Evolutionary conservation across 2,888 invertebrate genomes (phyloP).

Genomic region (Drosophila falleni): DNA sequence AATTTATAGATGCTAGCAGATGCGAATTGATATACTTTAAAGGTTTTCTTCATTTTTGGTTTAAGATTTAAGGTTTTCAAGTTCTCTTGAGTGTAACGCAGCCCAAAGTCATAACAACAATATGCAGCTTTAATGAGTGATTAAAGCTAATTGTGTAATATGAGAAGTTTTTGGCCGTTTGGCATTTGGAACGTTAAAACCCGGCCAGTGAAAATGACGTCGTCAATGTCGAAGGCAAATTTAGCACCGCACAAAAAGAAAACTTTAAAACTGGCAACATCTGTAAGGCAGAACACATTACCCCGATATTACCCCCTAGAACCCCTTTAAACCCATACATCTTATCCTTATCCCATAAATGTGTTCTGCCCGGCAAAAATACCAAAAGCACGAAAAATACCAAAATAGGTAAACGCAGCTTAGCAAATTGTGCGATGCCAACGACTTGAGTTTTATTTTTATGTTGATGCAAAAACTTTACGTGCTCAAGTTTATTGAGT

Average conservation of each 20-base stretch:
- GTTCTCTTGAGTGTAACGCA: constrained; percentile 1
- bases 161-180: constrained; percentile 42
- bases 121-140: constrained; percentile 53
- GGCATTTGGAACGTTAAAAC: constrained; percentile 28
- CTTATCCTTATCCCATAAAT: constrained; percentile 10
- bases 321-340: constrained; percentile 8
- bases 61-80: background rate
- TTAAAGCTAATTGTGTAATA: constrained; percentile 57
- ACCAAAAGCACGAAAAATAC: constrained; percentile 27
- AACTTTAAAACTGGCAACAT: constrained; percentile 53
- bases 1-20: background rate
- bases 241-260: constrained; percentile 24
- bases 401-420: constrained; percentile 65
- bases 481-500: constrained; percentile 71
- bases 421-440: constrained; percentile 65
- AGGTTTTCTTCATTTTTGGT: background rate
- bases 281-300: constrained; percentile 31
- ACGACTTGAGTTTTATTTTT: constrained; percentile 72
- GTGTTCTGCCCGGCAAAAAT: constrained; percentile 19
- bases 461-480: constrained; percentile 71
- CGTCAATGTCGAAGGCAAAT: constrained; percentile 56
- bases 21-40: background rate
- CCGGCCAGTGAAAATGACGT: constrained; percentile 32
- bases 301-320: constrained; percentile 5
- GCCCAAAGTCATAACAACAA: constrained; percentile 28